A percentile compares a stretch with the other conserved stretches of the same genome.
phyloP scores from a whole-genome alignment of 2,888 invertebrate genomes.

The Cephus rjabovi region DNA sequence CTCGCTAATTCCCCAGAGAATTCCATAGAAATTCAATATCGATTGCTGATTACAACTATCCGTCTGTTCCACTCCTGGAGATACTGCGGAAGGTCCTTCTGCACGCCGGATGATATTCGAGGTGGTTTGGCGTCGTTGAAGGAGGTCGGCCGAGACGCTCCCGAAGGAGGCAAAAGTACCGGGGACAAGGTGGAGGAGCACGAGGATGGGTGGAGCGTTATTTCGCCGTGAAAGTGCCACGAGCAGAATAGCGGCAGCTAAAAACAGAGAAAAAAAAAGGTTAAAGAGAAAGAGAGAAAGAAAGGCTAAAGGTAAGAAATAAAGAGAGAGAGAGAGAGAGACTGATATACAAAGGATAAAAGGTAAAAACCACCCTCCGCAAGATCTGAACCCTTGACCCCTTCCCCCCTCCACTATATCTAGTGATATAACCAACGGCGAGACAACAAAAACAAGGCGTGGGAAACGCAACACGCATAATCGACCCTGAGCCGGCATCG shows the following conservation, averaged over 20 bases:
- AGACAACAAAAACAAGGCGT: slow-evolving; percentile 1
- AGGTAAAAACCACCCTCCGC: not conserved
- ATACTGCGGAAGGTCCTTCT: not conserved
- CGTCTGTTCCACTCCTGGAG: not conserved
- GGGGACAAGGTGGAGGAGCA: not conserved
- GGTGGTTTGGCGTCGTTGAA: not conserved
- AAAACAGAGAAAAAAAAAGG: slow-evolving; percentile 12
- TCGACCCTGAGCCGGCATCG: not conserved
- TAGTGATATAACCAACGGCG: not conserved
- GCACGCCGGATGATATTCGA: not conserved
- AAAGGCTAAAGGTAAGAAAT: not conserved
- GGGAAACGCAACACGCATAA: slow-evolving; percentile 8
- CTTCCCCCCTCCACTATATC: not conserved
- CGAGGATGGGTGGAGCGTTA: not conserved
- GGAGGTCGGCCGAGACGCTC: not conserved
- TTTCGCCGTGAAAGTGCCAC: slow-evolving; percentile 12
- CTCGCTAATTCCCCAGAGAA: slow-evolving; percentile 22
- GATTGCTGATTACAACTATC: slow-evolving; percentile 35
- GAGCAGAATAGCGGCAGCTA: slow-evolving; percentile 12
- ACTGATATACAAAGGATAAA: not conserved
- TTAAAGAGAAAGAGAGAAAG: slow-evolving; percentile 10
- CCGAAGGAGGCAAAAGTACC: not conserved
- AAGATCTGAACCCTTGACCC: not conserved
- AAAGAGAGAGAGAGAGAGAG: slow-evolving; percentile 6
- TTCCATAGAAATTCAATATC: slow-evolving; percentile 29